Base-by-base conservation (phyloP, 2,888 invertebrate species). In the Carabus problematicus region DNA sequence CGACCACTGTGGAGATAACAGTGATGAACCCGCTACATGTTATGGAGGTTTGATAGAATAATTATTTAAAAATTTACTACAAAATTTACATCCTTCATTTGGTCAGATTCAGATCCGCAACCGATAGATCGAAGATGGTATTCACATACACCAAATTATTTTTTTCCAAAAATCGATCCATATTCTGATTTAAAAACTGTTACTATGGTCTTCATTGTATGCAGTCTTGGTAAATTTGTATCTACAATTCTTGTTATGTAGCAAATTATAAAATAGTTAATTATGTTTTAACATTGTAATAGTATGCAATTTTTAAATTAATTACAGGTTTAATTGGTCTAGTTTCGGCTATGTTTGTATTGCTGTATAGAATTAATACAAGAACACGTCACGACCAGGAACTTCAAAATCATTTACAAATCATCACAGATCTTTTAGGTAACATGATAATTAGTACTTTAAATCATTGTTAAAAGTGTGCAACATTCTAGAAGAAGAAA, bases 1-100 rank as follows among this genome's bases (percentile, higher is more conserved):
- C 73, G 90, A 92, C 80, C 90, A 92, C 74, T 92, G 92, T 74
- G 91, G 91, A 0, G 91, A 91, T 77, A 85, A 85, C 71, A 89
- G 88, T 73, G 91, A 91, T 78, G 91, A 91, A 78, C 86, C 87
- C 0, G 79, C 84, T 0, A 84, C 86, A 58, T 91, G 90, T 73
- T 84, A 84, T 61, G 79, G 81, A 79, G 84, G 86, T 84, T 74
- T 70, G 41, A 64, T 64, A 29, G 9, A 41, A 43, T 56, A 56
- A 58, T 43, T 19, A 60, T 47, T 47, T 18, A 16, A 49, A 45
- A 45, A 8, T 8, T 29, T 29, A 12, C 39, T 64, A 59, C 40
- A n/a, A 60, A 49, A 61, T 42, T 16, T 8, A 54, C 6, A 4
- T 18, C 12, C 9, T 45, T 29, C 18, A 14, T 70, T 62, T 55